Evolutionary conservation across 2,113 vertebrate genomes (phyloP), one percentile per base, ranked within the genome.

Genomic region (Trochalopteron elliotii): DNA sequence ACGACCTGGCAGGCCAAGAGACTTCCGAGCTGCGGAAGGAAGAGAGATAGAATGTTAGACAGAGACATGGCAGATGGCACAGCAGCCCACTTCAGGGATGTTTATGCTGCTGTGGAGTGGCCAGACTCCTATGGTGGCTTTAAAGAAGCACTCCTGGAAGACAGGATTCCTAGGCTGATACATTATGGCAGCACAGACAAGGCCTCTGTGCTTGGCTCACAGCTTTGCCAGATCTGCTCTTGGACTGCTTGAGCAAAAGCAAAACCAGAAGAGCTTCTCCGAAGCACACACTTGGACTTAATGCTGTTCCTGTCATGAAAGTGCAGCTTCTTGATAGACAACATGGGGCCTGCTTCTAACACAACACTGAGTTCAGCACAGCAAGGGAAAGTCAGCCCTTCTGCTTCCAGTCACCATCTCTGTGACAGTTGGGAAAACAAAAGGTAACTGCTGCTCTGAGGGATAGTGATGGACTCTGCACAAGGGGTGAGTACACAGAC

Each of bases 1-100:
- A 15, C 97, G 98, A 39, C 98, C 99, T 30, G 99, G 97, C 44
- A 97, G 86, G 31, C 97, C 97, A 53, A 97, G 96, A 76, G 94
- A 97, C 83, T 98, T 98, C 21, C 98, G 98, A 97, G 98, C 98
- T 98, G 94, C 2, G 30, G 90, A 89, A n/a, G 31, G 12, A 70
- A 87, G 28, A 63, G 17, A 64, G 39, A 80, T 25, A 28, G 17
- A 40, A 37, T 0, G 0, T 96, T 37, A 69, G n/a, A n/a, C 28
- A 22, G 40, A 69, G n/a, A n/a, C 28, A 22, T 0, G 14, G 79
- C 52, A 57, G 35, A 12, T 31, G 40, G 52, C 82, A 67, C 1
- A 64, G 52, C 83, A 91, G 33, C 42, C 15, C 1, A 3, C 20
- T 64, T 31, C 72, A 68, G 65, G 27, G 15, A 40, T 35, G 30